Conservation (phyloP, 1,140 invertebrate genomes). For the Thereuonema tuberculata region DNA sequence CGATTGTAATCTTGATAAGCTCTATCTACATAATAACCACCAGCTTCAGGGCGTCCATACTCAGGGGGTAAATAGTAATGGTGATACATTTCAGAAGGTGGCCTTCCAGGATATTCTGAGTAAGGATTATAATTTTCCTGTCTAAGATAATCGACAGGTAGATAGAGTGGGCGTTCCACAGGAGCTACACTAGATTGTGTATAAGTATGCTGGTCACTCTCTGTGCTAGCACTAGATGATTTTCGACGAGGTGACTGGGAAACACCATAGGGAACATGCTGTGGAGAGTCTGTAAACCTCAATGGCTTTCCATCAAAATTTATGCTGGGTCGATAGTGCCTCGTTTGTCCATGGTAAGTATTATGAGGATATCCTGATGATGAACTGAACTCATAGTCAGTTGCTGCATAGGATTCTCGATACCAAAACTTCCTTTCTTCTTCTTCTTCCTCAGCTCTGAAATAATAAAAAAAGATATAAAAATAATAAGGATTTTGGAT, state of each 20-base stretch:
- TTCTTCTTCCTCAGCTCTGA: slow-evolving; percentile 26
- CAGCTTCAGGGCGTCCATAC: slow-evolving; percentile 11
- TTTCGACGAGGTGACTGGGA: slow-evolving; percentile 50
- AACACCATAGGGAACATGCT: slow-evolving; percentile 39
- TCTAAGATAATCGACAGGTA: slow-evolving; percentile 13
- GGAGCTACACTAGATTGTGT: slow-evolving; percentile 12
- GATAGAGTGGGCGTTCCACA: slow-evolving; percentile 17
- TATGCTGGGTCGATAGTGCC: slow-evolving; percentile 51
- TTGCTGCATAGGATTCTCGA: slow-evolving; percentile 16
- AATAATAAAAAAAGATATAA: neutral
- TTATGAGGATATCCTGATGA: slow-evolving; percentile 57
- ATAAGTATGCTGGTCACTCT: slow-evolving; percentile 32
- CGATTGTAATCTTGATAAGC: slow-evolving; percentile 14
- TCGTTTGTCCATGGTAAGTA: slow-evolving; percentile 75
- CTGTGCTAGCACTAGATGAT: slow-evolving; percentile 46
- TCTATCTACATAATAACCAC: slow-evolving; percentile 14
- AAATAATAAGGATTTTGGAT: no score
- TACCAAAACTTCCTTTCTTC: slow-evolving; percentile 31
- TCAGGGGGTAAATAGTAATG: slow-evolving; percentile 14
- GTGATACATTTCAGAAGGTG: slow-evolving; percentile 10
- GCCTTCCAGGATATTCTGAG: slow-evolving; percentile 25
- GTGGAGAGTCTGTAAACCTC: slow-evolving; percentile 59
- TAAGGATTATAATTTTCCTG: slow-evolving; percentile 28
- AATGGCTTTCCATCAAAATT: slow-evolving; percentile 46
- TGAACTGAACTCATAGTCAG: slow-evolving; percentile 43